Conservation (phyloP, 2,113 vertebrate genomes). For the Turdus rufiventris region DNA sequence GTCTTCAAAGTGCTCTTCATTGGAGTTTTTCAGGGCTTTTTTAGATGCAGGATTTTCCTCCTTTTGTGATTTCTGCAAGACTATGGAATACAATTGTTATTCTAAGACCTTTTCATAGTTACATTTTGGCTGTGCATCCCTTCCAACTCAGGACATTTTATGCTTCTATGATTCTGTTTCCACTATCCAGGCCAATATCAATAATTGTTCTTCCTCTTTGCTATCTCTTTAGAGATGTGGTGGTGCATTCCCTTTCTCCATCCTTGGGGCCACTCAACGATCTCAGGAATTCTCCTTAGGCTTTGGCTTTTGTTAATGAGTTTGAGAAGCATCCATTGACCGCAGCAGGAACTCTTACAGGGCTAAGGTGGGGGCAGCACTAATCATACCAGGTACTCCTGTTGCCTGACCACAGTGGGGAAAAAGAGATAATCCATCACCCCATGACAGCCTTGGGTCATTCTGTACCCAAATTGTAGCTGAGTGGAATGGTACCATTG, state of each 20-base stretch:
- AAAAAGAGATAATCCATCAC: background rate
- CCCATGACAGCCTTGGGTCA: background rate
- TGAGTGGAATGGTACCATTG: background rate
- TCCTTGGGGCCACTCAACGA: accelerated
- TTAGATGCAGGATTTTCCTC: background rate
- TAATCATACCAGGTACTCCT: background rate
- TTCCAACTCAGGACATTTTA: background rate
- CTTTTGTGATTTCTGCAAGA: background rate
- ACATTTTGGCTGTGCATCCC: background rate
- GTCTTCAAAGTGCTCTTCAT: background rate
- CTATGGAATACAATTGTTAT: background rate
- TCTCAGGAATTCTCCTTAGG: background rate
- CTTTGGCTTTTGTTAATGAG: background rate
- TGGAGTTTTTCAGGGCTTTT: background rate
- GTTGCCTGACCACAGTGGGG: background rate
- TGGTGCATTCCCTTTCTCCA: background rate
- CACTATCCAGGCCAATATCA: background rate
- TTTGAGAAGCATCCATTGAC: background rate
- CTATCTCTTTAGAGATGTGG: background rate
- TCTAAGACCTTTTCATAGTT: background rate
- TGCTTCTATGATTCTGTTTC: background rate
- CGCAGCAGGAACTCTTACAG: background rate
- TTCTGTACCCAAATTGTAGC: background rate
- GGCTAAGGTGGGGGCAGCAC: background rate
- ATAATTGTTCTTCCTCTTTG: background rate